Percentiles rank a stretch among this genome's conserved stretches.
Conservation (phyloP, 53 echinoderm and acorn worm genomes). For the Holothuria scabra region DNA sequence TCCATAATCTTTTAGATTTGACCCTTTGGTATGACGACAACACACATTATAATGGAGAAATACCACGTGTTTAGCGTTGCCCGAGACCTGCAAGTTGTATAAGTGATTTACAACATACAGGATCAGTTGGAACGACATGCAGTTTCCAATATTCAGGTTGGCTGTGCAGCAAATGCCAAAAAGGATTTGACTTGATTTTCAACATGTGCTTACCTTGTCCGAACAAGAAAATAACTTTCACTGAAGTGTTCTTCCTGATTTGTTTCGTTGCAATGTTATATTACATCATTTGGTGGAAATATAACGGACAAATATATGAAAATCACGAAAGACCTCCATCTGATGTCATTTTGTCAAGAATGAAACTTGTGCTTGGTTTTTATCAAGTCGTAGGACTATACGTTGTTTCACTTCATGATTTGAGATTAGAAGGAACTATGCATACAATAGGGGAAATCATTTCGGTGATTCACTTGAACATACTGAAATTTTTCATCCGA, state of each 20-base stretch:
- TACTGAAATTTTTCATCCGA: too few species aligned
- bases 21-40: background rate
- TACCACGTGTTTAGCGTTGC: background rate
- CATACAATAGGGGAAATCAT: too few species aligned
- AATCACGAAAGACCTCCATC: too few species aligned
- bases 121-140: background rate
- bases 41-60: background rate
- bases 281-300: too few species aligned
- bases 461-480: too few species aligned
- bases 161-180: background rate
- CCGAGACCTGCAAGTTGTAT: background rate
- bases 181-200: background rate
- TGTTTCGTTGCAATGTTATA: too few species aligned
- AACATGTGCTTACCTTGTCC: background rate
- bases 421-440: too few species aligned
- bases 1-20: background rate
- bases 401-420: too few species aligned
- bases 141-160: background rate
- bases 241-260: background rate
- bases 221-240: background rate
- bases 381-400: too few species aligned
- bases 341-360: too few species aligned
- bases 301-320: too few species aligned
- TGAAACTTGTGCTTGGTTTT: too few species aligned
- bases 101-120: background rate